These are phyloP conservation scores for Notospermus geniculatus DNA, from an alignment of 1,140 invertebrate genomes.

Conservation along the genomic window DNA sequence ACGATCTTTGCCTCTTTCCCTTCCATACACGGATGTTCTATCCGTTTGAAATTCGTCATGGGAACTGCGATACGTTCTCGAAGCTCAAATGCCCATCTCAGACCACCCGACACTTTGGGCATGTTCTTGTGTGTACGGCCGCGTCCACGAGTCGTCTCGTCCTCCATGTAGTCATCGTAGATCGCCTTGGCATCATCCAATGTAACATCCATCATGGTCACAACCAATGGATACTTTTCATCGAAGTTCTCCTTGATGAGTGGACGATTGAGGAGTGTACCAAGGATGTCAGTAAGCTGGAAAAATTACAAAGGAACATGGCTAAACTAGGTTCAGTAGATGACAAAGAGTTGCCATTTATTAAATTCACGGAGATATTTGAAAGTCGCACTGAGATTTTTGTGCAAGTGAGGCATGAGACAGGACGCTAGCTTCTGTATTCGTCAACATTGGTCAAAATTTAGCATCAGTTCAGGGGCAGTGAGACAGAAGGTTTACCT, in stretches of 20 bases:
- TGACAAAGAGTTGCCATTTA: too few species aligned
- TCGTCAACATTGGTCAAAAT: too few species aligned
- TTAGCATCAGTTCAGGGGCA: too few species aligned
- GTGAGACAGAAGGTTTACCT: conserved; percentile 62
- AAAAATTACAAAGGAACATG: conserved; percentile 56
- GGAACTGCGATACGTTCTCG: conserved; percentile 71
- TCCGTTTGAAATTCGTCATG: conserved; percentile 57
- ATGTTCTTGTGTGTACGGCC: conserved; percentile 71
- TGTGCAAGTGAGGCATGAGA: too few species aligned
- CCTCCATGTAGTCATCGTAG: conserved; percentile 49
- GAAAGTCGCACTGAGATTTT: too few species aligned
- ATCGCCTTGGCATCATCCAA: conserved; percentile 59
- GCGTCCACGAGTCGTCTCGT: conserved; percentile 33
- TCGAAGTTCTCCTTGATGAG: conserved; percentile 84
- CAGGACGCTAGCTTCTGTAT: too few species aligned
- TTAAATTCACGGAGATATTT: too few species aligned
- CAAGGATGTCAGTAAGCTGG: conserved; percentile 84
- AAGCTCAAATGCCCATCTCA: conserved; percentile 79
- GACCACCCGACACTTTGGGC: conserved; percentile 78
- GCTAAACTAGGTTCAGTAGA: too few species aligned
- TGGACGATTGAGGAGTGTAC: conserved; percentile 79
- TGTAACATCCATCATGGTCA: conserved; percentile 76
- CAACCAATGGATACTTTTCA: conserved; percentile 75
- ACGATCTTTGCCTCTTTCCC: conserved; percentile 50
- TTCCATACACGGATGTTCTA: conserved; percentile 53